These are phyloP conservation scores for Nomada goodeniana DNA, from an alignment of 2,888 invertebrate species.

Conservation along the genomic window DNA sequence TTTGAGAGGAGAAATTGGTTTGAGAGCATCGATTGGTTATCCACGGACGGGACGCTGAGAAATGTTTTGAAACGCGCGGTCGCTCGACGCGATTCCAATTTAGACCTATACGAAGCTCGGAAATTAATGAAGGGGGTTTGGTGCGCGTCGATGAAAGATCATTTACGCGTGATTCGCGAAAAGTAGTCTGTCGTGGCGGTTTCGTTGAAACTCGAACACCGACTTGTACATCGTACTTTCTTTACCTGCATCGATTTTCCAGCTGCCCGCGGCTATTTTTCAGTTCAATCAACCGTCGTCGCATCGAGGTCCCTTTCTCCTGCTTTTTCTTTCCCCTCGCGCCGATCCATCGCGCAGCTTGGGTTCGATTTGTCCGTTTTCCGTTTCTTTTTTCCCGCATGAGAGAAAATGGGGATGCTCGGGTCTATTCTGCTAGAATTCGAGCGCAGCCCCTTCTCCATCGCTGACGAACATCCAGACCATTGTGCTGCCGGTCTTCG, in stretches of 20 bases:
- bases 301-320: background rate
- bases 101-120: too few relatives aligned
- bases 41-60: too few relatives aligned
- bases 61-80: too few relatives aligned
- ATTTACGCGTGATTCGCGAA: background rate
- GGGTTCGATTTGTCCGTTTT: background rate
- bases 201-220: slow-evolving; percentile 10
- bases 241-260: slow-evolving; percentile 27
- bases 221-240: background rate
- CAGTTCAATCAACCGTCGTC: slow-evolving; percentile 11
- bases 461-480: background rate
- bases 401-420: slow-evolving; percentile 23
- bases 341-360: background rate
- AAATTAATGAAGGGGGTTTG: too few relatives aligned
- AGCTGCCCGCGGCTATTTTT: slow-evolving; percentile 23
- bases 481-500: slow-evolving; percentile 33
- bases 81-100: too few relatives aligned
- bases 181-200: background rate
- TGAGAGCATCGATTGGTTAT: too few relatives aligned
- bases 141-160: background rate
- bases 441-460: background rate
- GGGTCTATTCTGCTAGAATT: slow-evolving; percentile 14
- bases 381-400: background rate
- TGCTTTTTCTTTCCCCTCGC: background rate
- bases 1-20: background rate